Evolutionary conservation across 2,888 invertebrate genomes (phyloP), one percentile per base, ranked within the genome.

Genomic region (Tuberolachnus salignus): DNA sequence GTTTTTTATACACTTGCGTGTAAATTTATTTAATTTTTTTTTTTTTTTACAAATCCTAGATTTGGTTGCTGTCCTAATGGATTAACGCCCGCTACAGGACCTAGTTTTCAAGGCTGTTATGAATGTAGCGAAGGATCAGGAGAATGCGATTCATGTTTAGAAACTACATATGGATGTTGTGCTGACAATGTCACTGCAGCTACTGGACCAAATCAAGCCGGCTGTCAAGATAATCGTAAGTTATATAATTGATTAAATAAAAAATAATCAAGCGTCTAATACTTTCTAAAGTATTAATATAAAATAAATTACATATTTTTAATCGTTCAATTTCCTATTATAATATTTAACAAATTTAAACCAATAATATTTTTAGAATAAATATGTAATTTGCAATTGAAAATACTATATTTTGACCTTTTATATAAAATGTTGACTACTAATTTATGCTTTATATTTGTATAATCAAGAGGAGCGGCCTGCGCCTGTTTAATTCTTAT

Each of bases 41-140:
- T 42, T 44, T n/a, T 13, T 64, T 53, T 53, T 44, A 10, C n/a
- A 57, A 55, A 72, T 72, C 0, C 11, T 8, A 78, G 78, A 69
- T 95, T 94, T 85, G 95, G 96, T 1, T 97, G 97, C 84, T 97
- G 97, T 84, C 90, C 92, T 0, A 94, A 96, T 86, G 95, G 95
- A 0, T 86, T 91, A 81, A 91, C 91, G 0, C 85, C 88, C 71
- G 93, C 95, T 10, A 89, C 89, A 84, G 96, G 97, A 81, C 89
- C 90, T 2, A 89, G 89, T 82, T 87, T 88, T 82, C 90, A 90
- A 86, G 91, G 89, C 42, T 78, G 78, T 49, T 78, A 69, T 55
- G 70, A 80, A 63, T 81, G 81, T 23, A 26, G 42, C n/a, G 81
- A 81, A 69, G 81, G 81, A 4, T 81, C 81, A 16, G 81, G 81